Base-by-base conservation (phyloP, 2,797 vertebrate genomes). In the Aeoliscus strigatus region DNA sequence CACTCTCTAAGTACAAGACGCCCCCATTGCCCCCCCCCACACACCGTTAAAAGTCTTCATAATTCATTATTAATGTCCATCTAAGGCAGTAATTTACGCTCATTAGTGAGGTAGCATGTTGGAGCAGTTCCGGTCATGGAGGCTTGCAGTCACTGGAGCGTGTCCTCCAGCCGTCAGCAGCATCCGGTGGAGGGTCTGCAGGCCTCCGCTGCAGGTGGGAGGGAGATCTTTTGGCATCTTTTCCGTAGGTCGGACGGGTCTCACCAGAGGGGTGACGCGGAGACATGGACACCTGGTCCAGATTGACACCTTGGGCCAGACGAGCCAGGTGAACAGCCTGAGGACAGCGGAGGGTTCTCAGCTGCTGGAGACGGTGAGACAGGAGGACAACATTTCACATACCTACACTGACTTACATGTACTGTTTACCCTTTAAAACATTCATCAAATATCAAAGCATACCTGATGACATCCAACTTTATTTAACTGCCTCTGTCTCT, bases 261-360 rank as follows among this genome's bases (percentile, higher is more conserved):
- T 70, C 61, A 52, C 49, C 30, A 34, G 25, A 58, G 39, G 42
- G 45, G 32, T 23, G 63, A 60, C 40, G 30, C 51, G 26, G 52
- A 60, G 32, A 45, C 45, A 47, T 31, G 55, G 50, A 58, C 47
- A 75, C 52, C 74, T 75, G 68, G 58, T 54, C 51, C 46, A 37
- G 57, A 53, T 46, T 50, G 48, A 68, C 65, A 66, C 66, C 57
- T 60, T 6, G 32, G 59, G 46, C 39, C 40, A 36, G 41, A 18
- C 42, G 47, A 43, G 16, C 61, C 70, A 77, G 79, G 71, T 77
- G 71, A 70, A 53, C 4, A 1, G 58, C 76, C 58, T 26, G 35
- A 70, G 58, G 72, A 44, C 21, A 54, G 26, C 8, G n/a, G n/a
- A n/a, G n/a, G n/a, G n/a, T n/a, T n/a, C n/a, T n/a, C n/a, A n/a